phyloP scores from a whole-genome alignment of 2,888 invertebrate species.

The Darwinula stevensoni region DNA sequence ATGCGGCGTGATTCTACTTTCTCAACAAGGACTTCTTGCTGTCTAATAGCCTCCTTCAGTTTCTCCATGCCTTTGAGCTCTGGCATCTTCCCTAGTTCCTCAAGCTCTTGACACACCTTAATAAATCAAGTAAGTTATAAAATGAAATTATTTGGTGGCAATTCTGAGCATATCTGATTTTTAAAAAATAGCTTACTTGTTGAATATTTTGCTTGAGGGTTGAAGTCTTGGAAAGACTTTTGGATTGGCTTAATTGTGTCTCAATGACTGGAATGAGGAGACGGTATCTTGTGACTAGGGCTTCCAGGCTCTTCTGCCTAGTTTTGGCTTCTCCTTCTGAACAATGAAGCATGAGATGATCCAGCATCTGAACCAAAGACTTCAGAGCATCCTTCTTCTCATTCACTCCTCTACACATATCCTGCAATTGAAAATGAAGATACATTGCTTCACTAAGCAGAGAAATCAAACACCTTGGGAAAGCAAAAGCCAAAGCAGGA shows the following conservation, averaged over 20 bases:
- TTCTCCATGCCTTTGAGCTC: too few species aligned
- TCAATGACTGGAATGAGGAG: constrained; percentile 10
- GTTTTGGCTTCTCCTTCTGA: constrained; percentile 43
- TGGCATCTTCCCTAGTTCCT: too few species aligned
- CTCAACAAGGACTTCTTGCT: constrained; percentile 50
- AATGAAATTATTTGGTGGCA: too few species aligned
- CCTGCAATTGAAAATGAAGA: constrained; percentile 23
- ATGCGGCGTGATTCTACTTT: constrained; percentile 47
- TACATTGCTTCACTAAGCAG: constrained; percentile 8
- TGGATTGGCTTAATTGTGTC: constrained; percentile 7
- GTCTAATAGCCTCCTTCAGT: too few species aligned
- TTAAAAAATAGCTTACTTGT: constrained; percentile 1
- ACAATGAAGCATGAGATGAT: constrained; percentile 50
- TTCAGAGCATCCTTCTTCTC: constrained; percentile 74
- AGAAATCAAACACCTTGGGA: constrained; percentile 12
- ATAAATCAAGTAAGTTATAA: too few species aligned
- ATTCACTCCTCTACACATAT: constrained; percentile 67
- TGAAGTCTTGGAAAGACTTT: constrained; percentile 6
- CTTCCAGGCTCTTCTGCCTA: constrained; percentile 53
- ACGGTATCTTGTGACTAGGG: constrained; percentile 37
- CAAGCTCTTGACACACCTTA: too few species aligned
- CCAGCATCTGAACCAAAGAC: constrained; percentile 70
- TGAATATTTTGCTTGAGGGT: constrained; percentile 5
- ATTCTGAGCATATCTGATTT: not conserved
- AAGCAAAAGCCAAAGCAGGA: too few species aligned